Percentiles rank a stretch among this genome's conserved stretches.
These are phyloP conservation scores for Platyura marginata DNA, from an alignment of 1,140 invertebrate species.

Conservation along the genomic window DNA sequence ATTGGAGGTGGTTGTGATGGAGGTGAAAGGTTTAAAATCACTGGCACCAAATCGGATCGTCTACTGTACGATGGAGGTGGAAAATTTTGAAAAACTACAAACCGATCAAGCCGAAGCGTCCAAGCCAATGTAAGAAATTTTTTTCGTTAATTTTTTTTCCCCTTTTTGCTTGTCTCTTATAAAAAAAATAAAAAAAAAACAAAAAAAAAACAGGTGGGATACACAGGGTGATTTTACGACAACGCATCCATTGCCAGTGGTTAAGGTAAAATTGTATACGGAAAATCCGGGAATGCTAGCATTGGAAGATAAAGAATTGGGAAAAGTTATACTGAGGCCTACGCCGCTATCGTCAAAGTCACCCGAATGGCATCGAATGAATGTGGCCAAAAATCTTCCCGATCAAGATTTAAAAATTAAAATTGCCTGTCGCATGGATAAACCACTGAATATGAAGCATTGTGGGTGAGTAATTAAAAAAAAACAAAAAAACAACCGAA, in stretches of 20 bases:
- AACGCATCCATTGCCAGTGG: constrained; percentile 85
- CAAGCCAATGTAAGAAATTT: constrained; percentile 75
- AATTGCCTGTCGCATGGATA: constrained; percentile 96
- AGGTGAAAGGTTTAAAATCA: constrained; percentile 95
- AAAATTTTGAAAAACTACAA: constrained; percentile 93
- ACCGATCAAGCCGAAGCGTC: constrained; percentile 98
- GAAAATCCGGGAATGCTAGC: constrained; percentile 94
- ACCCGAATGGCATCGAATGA: constrained; percentile 97
- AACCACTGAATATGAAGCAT: constrained; percentile 98
- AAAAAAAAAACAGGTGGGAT: too few relatives aligned
- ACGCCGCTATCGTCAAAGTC: constrained; percentile 80
- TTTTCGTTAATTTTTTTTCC: constrained; percentile 3
- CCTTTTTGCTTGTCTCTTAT: background rate
- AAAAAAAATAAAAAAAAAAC: too few relatives aligned
- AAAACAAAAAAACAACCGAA: constrained; percentile 38
- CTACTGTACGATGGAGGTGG: constrained; percentile 99
- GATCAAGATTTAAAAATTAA: constrained; percentile 95
- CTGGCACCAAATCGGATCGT: constrained; percentile 93
- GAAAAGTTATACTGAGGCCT: constrained; percentile 80
- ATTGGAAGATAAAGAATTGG: constrained; percentile 96
- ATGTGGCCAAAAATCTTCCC: constrained; percentile 78
- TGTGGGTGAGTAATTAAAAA: too few relatives aligned
- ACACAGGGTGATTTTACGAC: constrained; percentile 98
- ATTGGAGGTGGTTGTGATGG: constrained; percentile 95
- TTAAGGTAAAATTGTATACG: constrained; percentile 94